These are phyloP conservation scores for Halotydeus destructor DNA, from an alignment of 1,140 invertebrate genomes.

Conservation along the genomic window DNA sequence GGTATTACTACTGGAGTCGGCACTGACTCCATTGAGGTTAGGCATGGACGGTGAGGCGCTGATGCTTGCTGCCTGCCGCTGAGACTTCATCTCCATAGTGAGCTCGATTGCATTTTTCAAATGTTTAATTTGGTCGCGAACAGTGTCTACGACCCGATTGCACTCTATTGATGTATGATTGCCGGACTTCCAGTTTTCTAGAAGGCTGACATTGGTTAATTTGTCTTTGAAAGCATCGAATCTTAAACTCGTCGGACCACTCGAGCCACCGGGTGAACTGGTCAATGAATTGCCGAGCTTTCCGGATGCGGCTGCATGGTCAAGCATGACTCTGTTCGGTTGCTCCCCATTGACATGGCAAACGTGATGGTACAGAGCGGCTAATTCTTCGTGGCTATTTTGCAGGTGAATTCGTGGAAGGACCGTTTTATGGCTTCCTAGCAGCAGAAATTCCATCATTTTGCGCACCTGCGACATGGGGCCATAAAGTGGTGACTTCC, in stretches of 20 bases:
- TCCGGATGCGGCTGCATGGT: conserved; percentile 44
- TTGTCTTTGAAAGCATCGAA: conserved; percentile 9
- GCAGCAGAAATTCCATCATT: no score
- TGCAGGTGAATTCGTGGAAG: no score
- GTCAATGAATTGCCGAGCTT: conserved; percentile 5
- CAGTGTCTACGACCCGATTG: conserved; percentile 42
- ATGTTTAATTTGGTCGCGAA: conserved; percentile 80
- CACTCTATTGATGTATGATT: conserved; percentile 21
- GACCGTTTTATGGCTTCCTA: no score
- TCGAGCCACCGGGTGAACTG: no score
- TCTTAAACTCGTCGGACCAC: conserved; percentile 28
- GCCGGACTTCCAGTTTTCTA: conserved; percentile 4
- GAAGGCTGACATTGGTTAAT: neutral
- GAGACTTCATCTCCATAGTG: conserved; percentile 34
- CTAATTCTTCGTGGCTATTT: conserved; percentile 76
- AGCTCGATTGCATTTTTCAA: conserved; percentile 65
- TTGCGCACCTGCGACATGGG: no score
- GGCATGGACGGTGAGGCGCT: conserved; percentile 2
- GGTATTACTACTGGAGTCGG: conserved; percentile 18
- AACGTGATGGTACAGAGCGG: conserved; percentile 79
- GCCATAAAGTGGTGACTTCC: no score
- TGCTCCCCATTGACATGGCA: conserved; percentile 68
- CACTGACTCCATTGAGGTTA: conserved; percentile 6
- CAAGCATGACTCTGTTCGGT: conserved; percentile 55
- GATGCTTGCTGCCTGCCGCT: neutral